A percentile compares a stretch with the other conserved stretches of the same genome.
These are phyloP conservation scores for Thamnophis elegans DNA, from an alignment of 2,797 vertebrate species.

Conservation along the genomic window DNA sequence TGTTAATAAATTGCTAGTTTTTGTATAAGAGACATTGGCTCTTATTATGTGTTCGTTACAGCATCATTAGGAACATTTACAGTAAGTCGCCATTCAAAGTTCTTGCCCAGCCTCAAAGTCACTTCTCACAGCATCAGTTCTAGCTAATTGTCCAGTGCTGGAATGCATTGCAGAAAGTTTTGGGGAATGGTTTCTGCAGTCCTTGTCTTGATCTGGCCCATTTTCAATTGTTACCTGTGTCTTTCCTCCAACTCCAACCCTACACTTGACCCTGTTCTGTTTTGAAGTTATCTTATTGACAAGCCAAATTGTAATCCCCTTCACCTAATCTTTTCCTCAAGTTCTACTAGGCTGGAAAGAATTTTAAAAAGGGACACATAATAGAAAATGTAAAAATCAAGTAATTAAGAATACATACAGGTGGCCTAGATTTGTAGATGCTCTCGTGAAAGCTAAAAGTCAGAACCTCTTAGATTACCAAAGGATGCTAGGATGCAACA, in stretches of 20 bases:
- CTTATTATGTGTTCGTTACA: too few species aligned
- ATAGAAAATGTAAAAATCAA: background rate
- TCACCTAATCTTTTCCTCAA: background rate
- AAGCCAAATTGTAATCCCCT: background rate
- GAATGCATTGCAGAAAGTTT: background rate
- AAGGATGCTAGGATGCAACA: background rate
- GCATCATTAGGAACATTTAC: too few species aligned
- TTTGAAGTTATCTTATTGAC: background rate
- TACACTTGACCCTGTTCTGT: background rate
- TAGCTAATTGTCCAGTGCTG: background rate
- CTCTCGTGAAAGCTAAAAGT: background rate
- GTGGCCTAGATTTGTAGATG: background rate
- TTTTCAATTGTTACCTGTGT: background rate
- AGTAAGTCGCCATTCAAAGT: background rate
- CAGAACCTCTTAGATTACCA: background rate
- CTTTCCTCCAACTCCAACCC: background rate
- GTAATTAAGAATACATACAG: background rate
- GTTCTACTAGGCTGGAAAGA: background rate
- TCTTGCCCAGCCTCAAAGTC: background rate
- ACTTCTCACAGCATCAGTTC: background rate
- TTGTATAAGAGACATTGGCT: too few species aligned
- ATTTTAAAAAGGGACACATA: background rate
- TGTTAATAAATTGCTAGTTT: too few species aligned
- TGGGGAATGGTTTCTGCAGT: background rate
- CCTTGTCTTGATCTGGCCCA: background rate